These are phyloP conservation scores for Nannospalax galili DNA, from an alignment of 2,113 vertebrate species.

Conservation along the genomic window DNA sequence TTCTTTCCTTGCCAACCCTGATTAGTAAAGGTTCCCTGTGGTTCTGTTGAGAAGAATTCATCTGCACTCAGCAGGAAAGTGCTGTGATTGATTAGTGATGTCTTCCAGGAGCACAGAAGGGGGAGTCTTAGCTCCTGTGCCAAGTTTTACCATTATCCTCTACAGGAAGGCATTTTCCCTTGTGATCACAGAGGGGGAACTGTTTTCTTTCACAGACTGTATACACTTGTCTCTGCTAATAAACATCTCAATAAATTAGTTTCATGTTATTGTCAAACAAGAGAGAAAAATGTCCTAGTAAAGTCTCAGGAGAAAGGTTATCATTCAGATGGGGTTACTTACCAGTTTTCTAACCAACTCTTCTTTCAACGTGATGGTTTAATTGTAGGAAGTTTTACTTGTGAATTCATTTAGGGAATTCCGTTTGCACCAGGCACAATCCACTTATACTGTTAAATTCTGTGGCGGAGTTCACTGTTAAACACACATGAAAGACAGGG, in stretches of 20 bases:
- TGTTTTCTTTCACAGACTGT: neutral
- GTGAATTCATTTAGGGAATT: conserved; percentile 48
- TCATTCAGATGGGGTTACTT: neutral
- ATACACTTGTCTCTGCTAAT: neutral
- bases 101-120: conserved; percentile 40
- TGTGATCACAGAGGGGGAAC: neutral
- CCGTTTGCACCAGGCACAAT: conserved; percentile 10
- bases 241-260: conserved; percentile 22
- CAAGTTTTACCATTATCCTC: neutral
- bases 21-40: conserved; percentile 55
- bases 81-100: conserved; percentile 65
- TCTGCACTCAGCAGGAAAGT: conserved; percentile 59
- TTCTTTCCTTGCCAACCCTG: conserved; percentile 48
- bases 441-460: neutral
- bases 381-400: conserved; percentile 21
- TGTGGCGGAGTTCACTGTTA: neutral
- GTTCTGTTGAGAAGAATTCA: conserved; percentile 53
- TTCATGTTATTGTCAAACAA: conserved; percentile 16
- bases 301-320: neutral
- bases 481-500: neutral
- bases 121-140: neutral
- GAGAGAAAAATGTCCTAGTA: neutral
- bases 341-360: conserved; percentile 56
- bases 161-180: neutral
- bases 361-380: conserved; percentile 36